Evolutionary conservation across 1,140 invertebrate species (phyloP).

Genomic region (Teleogryllus occipitalis): DNA sequence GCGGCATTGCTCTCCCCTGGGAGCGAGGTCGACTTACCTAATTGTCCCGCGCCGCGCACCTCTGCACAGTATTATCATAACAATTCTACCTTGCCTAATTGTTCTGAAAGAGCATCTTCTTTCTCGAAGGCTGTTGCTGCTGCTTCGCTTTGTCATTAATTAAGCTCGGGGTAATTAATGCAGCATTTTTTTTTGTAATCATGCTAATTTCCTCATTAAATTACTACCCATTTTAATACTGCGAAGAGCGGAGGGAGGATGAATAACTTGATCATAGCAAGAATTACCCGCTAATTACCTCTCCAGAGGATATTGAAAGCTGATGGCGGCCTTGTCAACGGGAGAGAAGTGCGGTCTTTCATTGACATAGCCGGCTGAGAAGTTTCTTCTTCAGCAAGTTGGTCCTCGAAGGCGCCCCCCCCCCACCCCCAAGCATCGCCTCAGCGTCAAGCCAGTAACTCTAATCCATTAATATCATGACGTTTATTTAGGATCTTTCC

Average conservation of each 20-base stretch:
- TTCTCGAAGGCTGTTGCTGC: neutral
- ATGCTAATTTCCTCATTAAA: conserved; percentile 1
- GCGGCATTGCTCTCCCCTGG: no score
- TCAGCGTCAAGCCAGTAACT: no score
- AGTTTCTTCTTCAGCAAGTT: no score
- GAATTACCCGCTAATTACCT: neutral
- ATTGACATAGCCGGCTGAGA: no score
- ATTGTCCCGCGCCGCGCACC: neutral
- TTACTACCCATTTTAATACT: neutral
- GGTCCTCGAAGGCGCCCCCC: no score
- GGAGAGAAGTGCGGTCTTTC: neutral
- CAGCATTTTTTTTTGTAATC: neutral
- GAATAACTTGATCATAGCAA: neutral
- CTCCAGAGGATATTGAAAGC: neutral
- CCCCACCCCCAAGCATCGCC: no score
- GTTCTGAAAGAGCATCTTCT: neutral
- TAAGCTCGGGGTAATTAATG: neutral
- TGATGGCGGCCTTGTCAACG: neutral
- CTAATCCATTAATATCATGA: no score
- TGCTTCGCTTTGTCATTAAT: conserved; percentile 4
- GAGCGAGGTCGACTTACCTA: neutral
- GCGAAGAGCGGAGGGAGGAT: neutral
- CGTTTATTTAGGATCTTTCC: no score
- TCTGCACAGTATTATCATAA: neutral
- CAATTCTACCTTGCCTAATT: neutral